A percentile compares a stretch with the other conserved stretches of the same genome.
Conservation (phyloP, 2,888 invertebrate species). For the Caenorhabditis sp. region DNA sequence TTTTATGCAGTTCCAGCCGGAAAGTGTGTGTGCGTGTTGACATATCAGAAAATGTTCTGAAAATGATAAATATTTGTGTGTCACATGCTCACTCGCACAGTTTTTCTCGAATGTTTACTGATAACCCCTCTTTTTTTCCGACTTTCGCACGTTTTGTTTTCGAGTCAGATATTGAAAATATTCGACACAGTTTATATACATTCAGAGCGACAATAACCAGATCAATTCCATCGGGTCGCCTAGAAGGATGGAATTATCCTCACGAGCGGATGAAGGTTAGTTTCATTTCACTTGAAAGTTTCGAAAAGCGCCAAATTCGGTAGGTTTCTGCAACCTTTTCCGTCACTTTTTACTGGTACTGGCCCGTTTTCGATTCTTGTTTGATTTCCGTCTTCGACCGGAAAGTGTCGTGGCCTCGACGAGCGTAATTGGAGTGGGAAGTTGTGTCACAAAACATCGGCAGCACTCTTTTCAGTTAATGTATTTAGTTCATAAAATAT, state of each 20-base stretch:
- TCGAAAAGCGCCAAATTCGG: background rate
- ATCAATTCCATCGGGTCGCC: constrained; percentile 25
- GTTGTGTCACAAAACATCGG: too few species aligned
- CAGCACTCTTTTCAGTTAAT: too few species aligned
- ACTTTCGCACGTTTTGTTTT: background rate
- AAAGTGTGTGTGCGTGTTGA: too few species aligned
- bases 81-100: constrained; percentile 13
- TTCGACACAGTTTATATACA: background rate
- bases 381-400: too few species aligned
- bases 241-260: constrained; percentile 37
- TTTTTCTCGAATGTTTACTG: too few species aligned
- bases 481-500: too few species aligned
- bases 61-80: constrained; percentile 35
- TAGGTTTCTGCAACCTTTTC: background rate
- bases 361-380: too few species aligned
- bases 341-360: background rate
- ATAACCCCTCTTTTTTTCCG: background rate
- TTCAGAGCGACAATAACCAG: constrained; percentile 12
- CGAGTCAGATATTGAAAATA: too few species aligned
- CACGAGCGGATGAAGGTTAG: constrained; percentile 40
- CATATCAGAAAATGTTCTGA: background rate
- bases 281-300: background rate
- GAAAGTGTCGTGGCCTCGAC: too few species aligned
- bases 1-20: too few species aligned
- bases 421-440: too few species aligned